Conservation (phyloP, 2,888 invertebrate genomes). For the Cephus sareptanus region DNA sequence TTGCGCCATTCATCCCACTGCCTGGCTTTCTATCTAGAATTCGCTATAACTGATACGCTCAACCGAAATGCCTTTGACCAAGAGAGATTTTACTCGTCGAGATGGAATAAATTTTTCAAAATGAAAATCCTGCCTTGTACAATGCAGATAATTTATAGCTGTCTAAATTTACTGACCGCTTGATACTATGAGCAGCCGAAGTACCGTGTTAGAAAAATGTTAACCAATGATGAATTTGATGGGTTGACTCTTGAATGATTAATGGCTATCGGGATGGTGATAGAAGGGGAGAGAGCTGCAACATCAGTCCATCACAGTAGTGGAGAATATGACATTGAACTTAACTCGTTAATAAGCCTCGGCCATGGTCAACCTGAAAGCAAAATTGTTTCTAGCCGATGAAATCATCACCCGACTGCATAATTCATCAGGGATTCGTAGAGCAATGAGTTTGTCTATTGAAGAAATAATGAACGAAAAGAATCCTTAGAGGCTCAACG, state of each 20-base stretch:
- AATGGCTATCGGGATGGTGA: conserved; percentile 28
- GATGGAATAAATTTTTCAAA: background rate
- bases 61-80: background rate
- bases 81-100: background rate
- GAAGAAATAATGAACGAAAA: background rate
- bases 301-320: conserved; percentile 39
- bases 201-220: background rate
- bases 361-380: conserved; percentile 11
- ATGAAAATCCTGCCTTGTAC: background rate
- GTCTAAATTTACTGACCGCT: background rate
- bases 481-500: background rate
- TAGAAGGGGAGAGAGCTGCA: conserved; percentile 57
- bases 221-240: background rate
- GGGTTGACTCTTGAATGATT: conserved; percentile 24
- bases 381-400: background rate
- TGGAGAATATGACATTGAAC: conserved; percentile 60
- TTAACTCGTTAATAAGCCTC: conserved; percentile 58
- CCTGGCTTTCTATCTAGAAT: background rate
- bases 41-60: background rate
- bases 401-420: background rate
- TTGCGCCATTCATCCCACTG: background rate
- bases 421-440: background rate
- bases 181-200: background rate
- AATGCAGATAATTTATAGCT: background rate
- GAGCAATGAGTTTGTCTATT: background rate